A percentile compares a stretch with the other conserved stretches of the same genome.
Evolutionary conservation across 2,113 vertebrate species (phyloP).

Genomic region (Bos taurus): DNA sequence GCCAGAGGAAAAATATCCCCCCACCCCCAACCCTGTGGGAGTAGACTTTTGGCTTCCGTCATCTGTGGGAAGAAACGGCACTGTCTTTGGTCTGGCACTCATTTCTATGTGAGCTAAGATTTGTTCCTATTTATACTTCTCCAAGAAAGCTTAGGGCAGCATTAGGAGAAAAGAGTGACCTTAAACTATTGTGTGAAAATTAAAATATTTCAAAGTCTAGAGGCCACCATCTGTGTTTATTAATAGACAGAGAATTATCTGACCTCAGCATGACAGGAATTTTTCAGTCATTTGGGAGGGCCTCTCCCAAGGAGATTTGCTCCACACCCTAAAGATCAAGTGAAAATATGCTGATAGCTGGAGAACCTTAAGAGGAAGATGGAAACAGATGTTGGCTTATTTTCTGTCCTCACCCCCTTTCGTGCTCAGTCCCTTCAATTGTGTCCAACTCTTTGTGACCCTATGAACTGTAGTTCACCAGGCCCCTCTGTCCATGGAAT

Average conservation of each 20-base stretch:
- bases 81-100: neutral
- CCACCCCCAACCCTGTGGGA: neutral
- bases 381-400: neutral
- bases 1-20: neutral
- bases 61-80: neutral
- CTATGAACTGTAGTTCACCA: neutral
- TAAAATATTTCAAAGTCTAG: constrained; percentile 6
- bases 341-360: neutral
- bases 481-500: neutral
- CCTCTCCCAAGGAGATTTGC: neutral
- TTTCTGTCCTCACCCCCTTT: neutral
- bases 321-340: neutral
- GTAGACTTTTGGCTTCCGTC: neutral
- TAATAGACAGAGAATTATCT: constrained; percentile 34
- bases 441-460: neutral
- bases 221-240: neutral
- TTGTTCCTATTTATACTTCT: constrained; percentile 26
- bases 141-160: neutral
- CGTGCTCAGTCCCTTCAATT: neutral
- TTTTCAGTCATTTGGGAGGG: neutral
- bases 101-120: neutral
- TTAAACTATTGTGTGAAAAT: neutral
- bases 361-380: neutral
- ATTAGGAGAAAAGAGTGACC: neutral
- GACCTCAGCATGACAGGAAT: neutral